These are phyloP conservation scores for Cepaea hortensis DNA, from an alignment of 2,888 invertebrate genomes.

Conservation along the genomic window DNA sequence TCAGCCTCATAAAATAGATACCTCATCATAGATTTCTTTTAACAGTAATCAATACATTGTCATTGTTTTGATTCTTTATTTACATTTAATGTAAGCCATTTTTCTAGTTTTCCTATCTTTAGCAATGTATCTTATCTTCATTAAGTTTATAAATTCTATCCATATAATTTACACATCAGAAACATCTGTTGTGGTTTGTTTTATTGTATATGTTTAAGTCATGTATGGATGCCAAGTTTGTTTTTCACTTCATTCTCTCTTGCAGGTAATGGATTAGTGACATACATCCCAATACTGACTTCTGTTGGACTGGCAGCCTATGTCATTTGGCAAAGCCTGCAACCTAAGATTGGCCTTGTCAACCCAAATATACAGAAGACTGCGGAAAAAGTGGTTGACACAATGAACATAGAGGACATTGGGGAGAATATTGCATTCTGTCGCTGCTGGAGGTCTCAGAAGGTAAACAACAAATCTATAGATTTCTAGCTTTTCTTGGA, in stretches of 20 bases:
- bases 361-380: background rate
- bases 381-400: background rate
- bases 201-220: background rate
- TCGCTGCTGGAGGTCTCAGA: background rate
- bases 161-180: too few relatives aligned
- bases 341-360: slow-evolving; percentile 37
- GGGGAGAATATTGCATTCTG: background rate
- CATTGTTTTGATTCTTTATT: too few relatives aligned
- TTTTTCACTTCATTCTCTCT: background rate
- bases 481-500: too few relatives aligned
- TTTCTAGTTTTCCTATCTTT: too few relatives aligned
- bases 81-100: too few relatives aligned
- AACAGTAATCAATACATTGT: too few relatives aligned
- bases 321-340: slow-evolving; percentile 78
- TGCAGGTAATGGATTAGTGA: slow-evolving; percentile 71
- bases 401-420: background rate
- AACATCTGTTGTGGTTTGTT: background rate
- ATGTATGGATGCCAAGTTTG: background rate
- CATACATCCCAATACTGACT: slow-evolving; percentile 89
- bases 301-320: slow-evolving; percentile 87
- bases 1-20: too few relatives aligned
- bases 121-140: too few relatives aligned
- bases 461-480: too few relatives aligned
- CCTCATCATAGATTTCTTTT: too few relatives aligned
- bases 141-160: too few relatives aligned